Evolutionary conservation across 2,888 invertebrate species (phyloP).

Genomic region (Gymnosoma rotundatum): DNA sequence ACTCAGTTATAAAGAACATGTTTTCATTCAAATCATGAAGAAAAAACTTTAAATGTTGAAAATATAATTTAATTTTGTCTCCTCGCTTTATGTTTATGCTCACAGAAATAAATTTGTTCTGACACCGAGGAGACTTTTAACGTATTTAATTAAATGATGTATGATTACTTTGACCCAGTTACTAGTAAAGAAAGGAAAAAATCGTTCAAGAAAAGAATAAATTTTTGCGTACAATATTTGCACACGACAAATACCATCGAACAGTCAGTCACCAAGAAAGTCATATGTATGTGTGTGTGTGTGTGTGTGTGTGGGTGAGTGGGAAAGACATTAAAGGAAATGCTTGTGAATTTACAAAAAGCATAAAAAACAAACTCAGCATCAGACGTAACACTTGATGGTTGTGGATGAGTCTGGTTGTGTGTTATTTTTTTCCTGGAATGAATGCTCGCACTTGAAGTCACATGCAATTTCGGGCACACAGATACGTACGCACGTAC

Average conservation of each 20-base stretch:
- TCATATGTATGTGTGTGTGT: background rate
- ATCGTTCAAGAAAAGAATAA: constrained; percentile 13
- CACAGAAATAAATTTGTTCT: constrained; percentile 36
- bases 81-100: constrained; percentile 9
- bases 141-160: constrained; percentile 58
- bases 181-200: constrained; percentile 18
- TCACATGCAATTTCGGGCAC: constrained; percentile 22
- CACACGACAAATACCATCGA: background rate
- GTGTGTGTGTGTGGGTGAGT: background rate
- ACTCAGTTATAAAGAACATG: no score
- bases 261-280: constrained; percentile 14
- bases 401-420: background rate
- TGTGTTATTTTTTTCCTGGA: constrained; percentile 23
- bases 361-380: constrained; percentile 5
- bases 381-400: constrained; percentile 1
- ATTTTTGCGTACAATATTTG: background rate
- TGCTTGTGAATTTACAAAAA: constrained; percentile 24
- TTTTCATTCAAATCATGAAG: no score
- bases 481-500: background rate
- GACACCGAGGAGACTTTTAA: constrained; percentile 49
- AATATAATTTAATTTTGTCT: constrained; percentile 12
- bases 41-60: background rate
- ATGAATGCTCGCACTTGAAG: background rate
- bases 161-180: constrained; percentile 67
- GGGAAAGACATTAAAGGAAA: background rate